Conservation (phyloP, 92 coral and sea anemone species). For the Pocillopora meandrina region DNA sequence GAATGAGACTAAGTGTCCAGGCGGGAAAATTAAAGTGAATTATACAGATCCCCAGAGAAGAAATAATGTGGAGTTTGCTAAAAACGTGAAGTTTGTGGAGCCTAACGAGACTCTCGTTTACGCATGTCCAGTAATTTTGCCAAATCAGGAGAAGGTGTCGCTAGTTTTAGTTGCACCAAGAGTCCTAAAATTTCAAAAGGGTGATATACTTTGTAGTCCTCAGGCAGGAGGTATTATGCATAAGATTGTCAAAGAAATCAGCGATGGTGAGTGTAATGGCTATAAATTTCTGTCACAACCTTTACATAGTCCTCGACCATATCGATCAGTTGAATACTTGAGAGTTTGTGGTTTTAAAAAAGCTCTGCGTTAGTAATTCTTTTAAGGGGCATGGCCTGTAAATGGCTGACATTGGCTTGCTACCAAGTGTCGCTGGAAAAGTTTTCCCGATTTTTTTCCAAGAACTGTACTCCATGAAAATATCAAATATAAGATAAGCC, state of each 20-base stretch:
- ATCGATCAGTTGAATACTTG: no score
- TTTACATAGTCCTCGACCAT: no score
- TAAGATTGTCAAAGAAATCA: conserved; percentile 15
- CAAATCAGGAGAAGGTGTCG: conserved; percentile 4
- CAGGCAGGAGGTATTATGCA: conserved; percentile 72
- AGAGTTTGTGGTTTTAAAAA: no score
- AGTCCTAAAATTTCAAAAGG: conserved; percentile 16
- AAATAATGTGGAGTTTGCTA: conserved; percentile 34
- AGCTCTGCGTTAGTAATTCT: no score
- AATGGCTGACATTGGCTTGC: background rate
- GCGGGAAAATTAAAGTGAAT: conserved; percentile 37
- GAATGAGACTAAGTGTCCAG: conserved; percentile 69
- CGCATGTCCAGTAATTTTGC: conserved; percentile 51
- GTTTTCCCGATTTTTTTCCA: no score
- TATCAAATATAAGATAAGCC: no score
- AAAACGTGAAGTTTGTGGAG: conserved; percentile 57
- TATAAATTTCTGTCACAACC: no score
- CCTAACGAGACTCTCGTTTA: conserved; percentile 51
- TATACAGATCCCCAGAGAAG: conserved; percentile 50
- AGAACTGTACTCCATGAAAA: no score
- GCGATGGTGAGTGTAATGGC: conserved; percentile 26
- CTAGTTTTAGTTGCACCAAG: conserved; percentile 46
- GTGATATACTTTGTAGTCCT: conserved; percentile 58
- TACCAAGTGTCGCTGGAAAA: background rate
- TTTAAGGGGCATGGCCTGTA: no score